Evolutionary conservation across 64 coral and sea anemone genomes (phyloP).

Genomic region (Stylophora pistillata): DNA sequence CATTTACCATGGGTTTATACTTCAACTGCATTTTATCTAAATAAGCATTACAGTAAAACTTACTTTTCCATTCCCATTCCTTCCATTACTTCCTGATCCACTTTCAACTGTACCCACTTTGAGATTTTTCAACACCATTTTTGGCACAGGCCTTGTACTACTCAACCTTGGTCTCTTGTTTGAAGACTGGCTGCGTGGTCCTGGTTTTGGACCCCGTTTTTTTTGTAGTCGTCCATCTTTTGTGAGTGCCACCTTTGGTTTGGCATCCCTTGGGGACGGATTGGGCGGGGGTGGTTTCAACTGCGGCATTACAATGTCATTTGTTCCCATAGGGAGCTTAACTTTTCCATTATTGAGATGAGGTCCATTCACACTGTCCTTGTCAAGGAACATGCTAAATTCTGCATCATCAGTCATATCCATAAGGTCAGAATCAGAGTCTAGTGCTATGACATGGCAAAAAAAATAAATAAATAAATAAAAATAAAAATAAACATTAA

Average conservation of each 20-base stretch:
- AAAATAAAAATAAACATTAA: not conserved
- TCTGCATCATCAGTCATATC: constrained; percentile 26
- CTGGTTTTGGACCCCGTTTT: constrained; percentile 73
- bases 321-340: constrained; percentile 24
- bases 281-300: constrained; percentile 53
- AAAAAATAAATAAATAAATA: not conserved
- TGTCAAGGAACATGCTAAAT: constrained; percentile 34
- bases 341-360: constrained; percentile 40
- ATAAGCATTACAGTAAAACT: not conserved
- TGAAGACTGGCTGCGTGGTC: constrained; percentile 35
- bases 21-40: not conserved
- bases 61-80: constrained; percentile 9
- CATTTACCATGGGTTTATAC: not conserved
- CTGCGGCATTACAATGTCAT: constrained; percentile 17
- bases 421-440: constrained; percentile 15
- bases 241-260: constrained; percentile 29
- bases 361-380: constrained; percentile 6
- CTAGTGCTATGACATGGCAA: not conserved
- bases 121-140: constrained; percentile 66
- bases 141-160: constrained; percentile 49
- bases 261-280: not conserved
- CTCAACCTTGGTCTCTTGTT: constrained; percentile 53
- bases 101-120: constrained; percentile 49
- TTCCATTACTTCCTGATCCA: not conserved
- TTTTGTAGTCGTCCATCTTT: constrained; percentile 73